phyloP scores from a whole-genome alignment of 2,113 vertebrate genomes.

The Astur gentilis region DNA sequence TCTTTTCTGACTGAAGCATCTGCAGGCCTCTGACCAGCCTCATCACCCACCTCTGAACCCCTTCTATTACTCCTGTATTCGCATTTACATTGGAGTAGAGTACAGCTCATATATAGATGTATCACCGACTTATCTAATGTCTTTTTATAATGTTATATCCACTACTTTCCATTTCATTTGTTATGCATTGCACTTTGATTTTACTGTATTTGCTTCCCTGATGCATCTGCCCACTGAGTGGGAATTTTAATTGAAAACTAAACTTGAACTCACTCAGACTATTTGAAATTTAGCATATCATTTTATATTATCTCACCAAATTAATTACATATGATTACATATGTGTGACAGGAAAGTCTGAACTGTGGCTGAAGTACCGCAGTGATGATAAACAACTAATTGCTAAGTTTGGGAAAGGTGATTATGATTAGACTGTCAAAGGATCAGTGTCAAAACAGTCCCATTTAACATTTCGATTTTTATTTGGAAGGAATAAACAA shows the following conservation, averaged over 20 bases:
- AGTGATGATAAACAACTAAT: not conserved
- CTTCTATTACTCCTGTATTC: not conserved
- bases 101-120: not conserved
- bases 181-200: not conserved
- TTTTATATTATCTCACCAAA: not conserved
- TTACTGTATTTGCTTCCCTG: not conserved
- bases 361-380: not conserved
- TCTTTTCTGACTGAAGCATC: not conserved
- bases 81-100: not conserved
- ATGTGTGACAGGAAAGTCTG: not conserved
- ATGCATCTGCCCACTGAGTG: not conserved
- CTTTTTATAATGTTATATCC: not conserved
- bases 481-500: constrained; percentile 15
- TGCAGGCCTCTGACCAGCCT: not conserved
- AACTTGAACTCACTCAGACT: not conserved
- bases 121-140: not conserved
- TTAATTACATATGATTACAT: constrained; percentile 22
- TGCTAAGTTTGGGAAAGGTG: not conserved
- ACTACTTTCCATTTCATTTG: not conserved
- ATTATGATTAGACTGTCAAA: not conserved
- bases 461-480: constrained; percentile 24
- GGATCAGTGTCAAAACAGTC: not conserved
- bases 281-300: not conserved
- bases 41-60: not conserved
- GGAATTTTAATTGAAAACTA: constrained; percentile 24